Conservation (phyloP, 2,888 invertebrate genomes). For the Odontocerum albicorne region DNA sequence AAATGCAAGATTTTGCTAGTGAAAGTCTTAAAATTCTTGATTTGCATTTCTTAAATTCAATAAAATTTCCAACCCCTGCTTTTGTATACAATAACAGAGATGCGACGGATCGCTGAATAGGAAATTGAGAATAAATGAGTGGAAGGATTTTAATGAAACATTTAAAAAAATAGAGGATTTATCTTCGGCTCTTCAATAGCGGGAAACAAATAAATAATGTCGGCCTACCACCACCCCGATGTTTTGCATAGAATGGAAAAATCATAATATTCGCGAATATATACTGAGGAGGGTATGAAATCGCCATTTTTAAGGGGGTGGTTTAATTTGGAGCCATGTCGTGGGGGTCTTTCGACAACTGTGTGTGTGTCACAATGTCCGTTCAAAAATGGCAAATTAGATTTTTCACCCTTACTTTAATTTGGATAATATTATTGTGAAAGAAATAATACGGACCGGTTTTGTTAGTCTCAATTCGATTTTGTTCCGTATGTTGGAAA, state of each 20-base stretch:
- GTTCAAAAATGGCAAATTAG: too few relatives aligned
- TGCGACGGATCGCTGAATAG: conserved; percentile 31
- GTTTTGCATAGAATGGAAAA: conserved; percentile 16
- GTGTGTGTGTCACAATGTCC: conserved; percentile 10
- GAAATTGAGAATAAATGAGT: conserved; percentile 41
- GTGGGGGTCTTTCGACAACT: conserved; percentile 13
- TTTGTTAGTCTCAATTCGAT: too few relatives aligned
- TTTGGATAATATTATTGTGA: too few relatives aligned
- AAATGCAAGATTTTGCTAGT: too few relatives aligned
- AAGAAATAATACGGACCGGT: too few relatives aligned
- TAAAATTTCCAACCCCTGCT: too few relatives aligned
- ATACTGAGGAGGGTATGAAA: not conserved
- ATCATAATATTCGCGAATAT: conserved; percentile 8
- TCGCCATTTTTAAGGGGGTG: conserved; percentile 8
- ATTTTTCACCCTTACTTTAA: too few relatives aligned
- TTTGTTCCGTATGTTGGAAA: too few relatives aligned
- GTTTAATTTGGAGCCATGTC: conserved; percentile 13
- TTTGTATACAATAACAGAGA: too few relatives aligned
- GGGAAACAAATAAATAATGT: conserved; percentile 32
- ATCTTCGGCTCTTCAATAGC: conserved; percentile 31
- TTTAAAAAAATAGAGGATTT: conserved; percentile 33
- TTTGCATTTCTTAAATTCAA: too few relatives aligned
- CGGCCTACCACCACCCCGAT: conserved; percentile 19
- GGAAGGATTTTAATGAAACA: conserved; percentile 39
- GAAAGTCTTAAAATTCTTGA: too few relatives aligned